Evolutionary conservation across 2,888 invertebrate species (phyloP).

Genomic region (Netelia melanura): DNA sequence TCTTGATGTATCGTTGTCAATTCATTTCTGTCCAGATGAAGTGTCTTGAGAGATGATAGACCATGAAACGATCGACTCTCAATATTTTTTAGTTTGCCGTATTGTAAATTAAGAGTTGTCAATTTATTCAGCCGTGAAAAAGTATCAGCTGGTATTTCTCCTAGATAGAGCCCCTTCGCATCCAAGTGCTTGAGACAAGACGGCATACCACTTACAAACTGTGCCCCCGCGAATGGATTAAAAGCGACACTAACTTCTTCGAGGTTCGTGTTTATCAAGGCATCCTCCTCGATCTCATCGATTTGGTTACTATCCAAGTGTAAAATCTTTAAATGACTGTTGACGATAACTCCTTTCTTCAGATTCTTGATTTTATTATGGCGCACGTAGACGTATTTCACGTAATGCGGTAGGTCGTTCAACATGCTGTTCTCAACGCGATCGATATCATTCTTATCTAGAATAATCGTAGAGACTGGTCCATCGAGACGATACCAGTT

Average conservation of each 20-base stretch:
- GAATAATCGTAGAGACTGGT: slow-evolving; percentile 68
- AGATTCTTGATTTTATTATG: slow-evolving; percentile 72
- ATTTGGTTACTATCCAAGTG: slow-evolving; percentile 82
- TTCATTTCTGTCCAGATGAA: too few species aligned
- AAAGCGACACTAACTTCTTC: slow-evolving; percentile 26
- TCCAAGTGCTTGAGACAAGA: too few species aligned
- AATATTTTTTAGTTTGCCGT: too few species aligned
- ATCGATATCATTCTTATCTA: slow-evolving; percentile 73
- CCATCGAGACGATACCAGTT: slow-evolving; percentile 76
- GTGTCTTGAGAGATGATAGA: too few species aligned
- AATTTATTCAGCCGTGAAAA: too few species aligned
- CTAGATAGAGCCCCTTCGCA: too few species aligned
- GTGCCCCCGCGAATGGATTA: slow-evolving; percentile 50
- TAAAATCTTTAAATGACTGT: slow-evolving; percentile 79
- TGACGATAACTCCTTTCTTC: slow-evolving; percentile 73
- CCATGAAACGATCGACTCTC: too few species aligned
- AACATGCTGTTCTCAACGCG: slow-evolving; percentile 75
- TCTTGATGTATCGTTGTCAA: too few species aligned
- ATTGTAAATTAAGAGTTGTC: too few species aligned
- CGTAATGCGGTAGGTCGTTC: slow-evolving; percentile 74
- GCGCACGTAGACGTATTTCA: slow-evolving; percentile 71
- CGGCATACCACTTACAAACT: too few species aligned
- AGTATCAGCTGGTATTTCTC: too few species aligned
- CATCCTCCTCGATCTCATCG: slow-evolving; percentile 80
- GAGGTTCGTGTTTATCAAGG: slow-evolving; percentile 82